Conservation (phyloP, 2,113 vertebrate species). For the Paramormyrops kingsleyae region DNA sequence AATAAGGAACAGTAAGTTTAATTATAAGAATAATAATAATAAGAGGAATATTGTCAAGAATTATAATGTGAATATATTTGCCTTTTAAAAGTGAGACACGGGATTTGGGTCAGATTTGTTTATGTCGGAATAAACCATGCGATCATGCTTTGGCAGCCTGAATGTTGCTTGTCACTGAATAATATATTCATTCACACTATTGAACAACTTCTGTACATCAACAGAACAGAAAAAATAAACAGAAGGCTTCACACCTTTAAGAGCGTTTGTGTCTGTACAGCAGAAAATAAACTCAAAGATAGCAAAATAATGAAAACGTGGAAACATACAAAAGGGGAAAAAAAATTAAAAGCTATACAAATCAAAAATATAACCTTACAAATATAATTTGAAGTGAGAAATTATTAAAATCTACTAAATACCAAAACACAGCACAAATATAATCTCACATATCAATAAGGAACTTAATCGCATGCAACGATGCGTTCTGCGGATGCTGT, state of each 20-base stretch:
- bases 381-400: slow-evolving; percentile 63
- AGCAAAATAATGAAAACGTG: slow-evolving; percentile 32
- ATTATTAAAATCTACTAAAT: slow-evolving; percentile 69
- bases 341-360: slow-evolving; percentile 50
- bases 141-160: slow-evolving; percentile 76
- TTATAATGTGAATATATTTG: slow-evolving; percentile 69
- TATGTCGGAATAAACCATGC: slow-evolving; percentile 75
- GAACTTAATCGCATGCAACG: slow-evolving; percentile 74
- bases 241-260: slow-evolving; percentile 56
- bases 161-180: slow-evolving; percentile 74
- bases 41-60: slow-evolving; percentile 62
- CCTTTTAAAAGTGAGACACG: slow-evolving; percentile 65
- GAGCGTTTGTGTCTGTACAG: slow-evolving; percentile 59
- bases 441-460: slow-evolving; percentile 76
- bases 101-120: slow-evolving; percentile 62
- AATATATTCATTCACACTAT: slow-evolving; percentile 76
- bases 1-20: slow-evolving; percentile 58
- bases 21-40: slow-evolving; percentile 62
- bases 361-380: slow-evolving; percentile 64
- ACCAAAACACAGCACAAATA: slow-evolving; percentile 76
- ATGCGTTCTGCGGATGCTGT: slow-evolving; percentile 76
- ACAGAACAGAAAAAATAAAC: slow-evolving; percentile 57
- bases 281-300: slow-evolving; percentile 53
- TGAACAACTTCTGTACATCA: slow-evolving; percentile 71
- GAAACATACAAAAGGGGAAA: slow-evolving; percentile 53